Conservation (phyloP, 2,888 invertebrate genomes). For the Myopa tessellatipennis region DNA sequence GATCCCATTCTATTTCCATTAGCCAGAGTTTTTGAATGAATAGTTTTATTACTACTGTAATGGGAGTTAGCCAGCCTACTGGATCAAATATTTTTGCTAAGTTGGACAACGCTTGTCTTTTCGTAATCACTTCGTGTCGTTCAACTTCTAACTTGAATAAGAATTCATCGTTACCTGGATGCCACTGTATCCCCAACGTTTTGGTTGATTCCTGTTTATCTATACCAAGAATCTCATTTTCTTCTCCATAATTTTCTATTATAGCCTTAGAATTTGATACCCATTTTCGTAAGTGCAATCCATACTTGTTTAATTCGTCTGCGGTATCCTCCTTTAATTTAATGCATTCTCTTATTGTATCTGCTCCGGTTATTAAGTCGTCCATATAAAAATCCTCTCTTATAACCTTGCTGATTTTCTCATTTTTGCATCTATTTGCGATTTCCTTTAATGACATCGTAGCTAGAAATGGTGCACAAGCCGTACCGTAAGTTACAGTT, state of each 20-base stretch:
- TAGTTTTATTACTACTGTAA: conserved; percentile 12
- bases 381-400: conserved; percentile 8
- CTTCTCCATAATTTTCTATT: not conserved
- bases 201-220: conserved; percentile 16
- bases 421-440: not conserved
- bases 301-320: not conserved
- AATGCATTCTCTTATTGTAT: not conserved
- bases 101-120: conserved; percentile 6
- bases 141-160: not conserved
- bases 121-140: not conserved
- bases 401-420: not conserved
- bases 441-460: conserved; percentile 24
- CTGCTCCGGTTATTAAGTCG: not conserved
- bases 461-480: conserved; percentile 42
- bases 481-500: conserved; percentile 40
- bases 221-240: conserved; percentile 13
- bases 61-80: conserved; percentile 31
- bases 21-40: conserved; percentile 4
- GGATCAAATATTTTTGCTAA: conserved; percentile 22
- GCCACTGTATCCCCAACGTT: conserved; percentile 21
- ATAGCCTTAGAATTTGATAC: conserved; percentile 14
- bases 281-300: not conserved
- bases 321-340: not conserved
- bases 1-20: conserved; percentile 18
- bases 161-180: conserved; percentile 20